Conservation (phyloP, 1,140 invertebrate species). For the Bombus balteatus region DNA sequence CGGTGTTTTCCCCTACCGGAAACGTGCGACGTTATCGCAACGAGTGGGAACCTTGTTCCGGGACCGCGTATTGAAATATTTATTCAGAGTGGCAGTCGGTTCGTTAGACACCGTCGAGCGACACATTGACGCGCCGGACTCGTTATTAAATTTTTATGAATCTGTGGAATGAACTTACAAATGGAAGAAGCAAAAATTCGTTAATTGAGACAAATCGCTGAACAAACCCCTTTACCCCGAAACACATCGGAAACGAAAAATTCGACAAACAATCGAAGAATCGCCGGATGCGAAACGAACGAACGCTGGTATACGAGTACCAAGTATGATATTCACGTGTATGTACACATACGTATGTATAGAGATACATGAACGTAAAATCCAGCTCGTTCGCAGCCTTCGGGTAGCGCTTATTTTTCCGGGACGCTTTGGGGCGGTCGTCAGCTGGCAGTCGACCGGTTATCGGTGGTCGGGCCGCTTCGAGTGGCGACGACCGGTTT, state of each 20-base stretch:
- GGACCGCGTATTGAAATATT: slow-evolving; percentile 23
- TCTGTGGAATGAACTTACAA: neutral
- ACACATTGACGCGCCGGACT: neutral
- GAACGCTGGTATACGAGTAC: neutral
- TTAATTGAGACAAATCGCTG: neutral
- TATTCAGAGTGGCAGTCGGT: slow-evolving; percentile 13
- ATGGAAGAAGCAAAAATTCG: neutral
- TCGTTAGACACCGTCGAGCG: slow-evolving; percentile 15
- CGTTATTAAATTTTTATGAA: slow-evolving; percentile 20
- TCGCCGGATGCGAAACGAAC: neutral
- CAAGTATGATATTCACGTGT: neutral
- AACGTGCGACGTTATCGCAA: neutral
- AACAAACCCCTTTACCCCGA: neutral
- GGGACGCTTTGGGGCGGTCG: slow-evolving; percentile 34
- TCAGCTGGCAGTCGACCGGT: slow-evolving; percentile 58
- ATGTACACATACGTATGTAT: neutral
- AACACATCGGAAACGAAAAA: neutral
- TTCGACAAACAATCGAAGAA: neutral
- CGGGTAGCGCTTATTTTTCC: slow-evolving; percentile 44
- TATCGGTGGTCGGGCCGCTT: slow-evolving; percentile 55
- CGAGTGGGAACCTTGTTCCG: slow-evolving; percentile 4
- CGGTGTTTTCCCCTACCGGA: neutral
- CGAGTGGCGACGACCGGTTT: slow-evolving; percentile 67
- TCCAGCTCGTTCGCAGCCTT: neutral
- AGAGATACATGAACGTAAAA: neutral